Evolutionary conservation across 2,113 vertebrate genomes (phyloP).

Genomic region (Fregetta grallaria): DNA sequence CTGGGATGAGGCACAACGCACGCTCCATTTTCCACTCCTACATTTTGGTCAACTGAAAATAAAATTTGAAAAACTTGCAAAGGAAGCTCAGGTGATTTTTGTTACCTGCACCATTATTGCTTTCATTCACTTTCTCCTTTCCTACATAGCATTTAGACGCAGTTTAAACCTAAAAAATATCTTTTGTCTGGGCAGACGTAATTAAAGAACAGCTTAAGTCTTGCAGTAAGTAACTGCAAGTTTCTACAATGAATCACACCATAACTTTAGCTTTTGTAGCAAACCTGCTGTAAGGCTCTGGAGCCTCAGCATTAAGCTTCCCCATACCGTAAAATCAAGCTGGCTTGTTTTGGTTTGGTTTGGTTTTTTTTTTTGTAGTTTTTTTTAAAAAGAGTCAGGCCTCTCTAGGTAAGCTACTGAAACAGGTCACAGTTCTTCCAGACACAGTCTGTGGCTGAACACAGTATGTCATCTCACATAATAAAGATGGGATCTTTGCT

Average conservation of each 20-base stretch:
- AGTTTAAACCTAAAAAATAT: not conserved
- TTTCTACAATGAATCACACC: constrained; percentile 10
- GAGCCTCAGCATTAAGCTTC: not conserved
- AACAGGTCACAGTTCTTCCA: not conserved
- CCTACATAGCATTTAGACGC: not conserved
- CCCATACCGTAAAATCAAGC: not conserved
- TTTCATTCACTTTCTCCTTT: not conserved
- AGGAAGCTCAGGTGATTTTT: not conserved
- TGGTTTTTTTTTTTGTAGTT: not conserved
- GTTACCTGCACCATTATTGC: not conserved
- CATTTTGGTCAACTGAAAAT: not conserved
- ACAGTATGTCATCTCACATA: not conserved
- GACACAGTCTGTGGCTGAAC: not conserved
- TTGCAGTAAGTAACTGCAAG: not conserved
- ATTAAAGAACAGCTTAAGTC: not conserved
- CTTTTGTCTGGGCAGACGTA: not conserved
- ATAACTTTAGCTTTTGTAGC: not conserved
- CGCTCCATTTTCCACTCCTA: not conserved
- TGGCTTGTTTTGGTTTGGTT: not conserved
- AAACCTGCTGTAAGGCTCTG: not conserved
- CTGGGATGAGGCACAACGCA: not conserved
- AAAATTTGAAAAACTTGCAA: not conserved
- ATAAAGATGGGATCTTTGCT: not conserved
- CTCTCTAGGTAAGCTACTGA: not conserved
- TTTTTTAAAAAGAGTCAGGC: not conserved